These are phyloP conservation scores for Drosophila nasuta DNA, from an alignment of 1,140 invertebrate species.

Conservation along the genomic window DNA sequence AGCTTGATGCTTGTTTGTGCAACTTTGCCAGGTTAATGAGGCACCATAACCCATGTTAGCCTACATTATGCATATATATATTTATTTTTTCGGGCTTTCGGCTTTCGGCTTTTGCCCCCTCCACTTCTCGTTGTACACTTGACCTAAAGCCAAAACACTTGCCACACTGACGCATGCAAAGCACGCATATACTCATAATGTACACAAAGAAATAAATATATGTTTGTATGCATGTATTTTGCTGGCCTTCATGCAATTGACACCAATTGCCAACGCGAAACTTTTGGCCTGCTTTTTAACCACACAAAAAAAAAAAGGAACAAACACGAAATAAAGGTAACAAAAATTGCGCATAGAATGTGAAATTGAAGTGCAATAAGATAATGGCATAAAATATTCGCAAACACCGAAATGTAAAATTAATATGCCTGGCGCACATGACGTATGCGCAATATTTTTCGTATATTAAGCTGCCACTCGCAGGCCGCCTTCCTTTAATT, in stretches of 20 bases:
- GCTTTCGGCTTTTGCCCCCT: constrained; percentile 10
- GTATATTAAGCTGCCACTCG: background rate
- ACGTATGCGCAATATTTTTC: constrained; percentile 15
- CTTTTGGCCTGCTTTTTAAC: constrained; percentile 48
- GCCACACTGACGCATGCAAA: constrained; percentile 11
- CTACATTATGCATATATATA: constrained; percentile 44
- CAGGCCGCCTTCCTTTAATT: constrained; percentile 47
- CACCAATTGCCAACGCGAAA: constrained; percentile 54
- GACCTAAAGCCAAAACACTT: constrained; percentile 57
- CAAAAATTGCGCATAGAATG: constrained; percentile 12
- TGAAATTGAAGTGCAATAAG: background rate
- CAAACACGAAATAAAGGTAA: too few relatives aligned
- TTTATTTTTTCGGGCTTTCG: constrained; percentile 16
- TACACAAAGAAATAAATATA: background rate
- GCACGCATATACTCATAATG: too few relatives aligned
- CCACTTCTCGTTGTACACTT: constrained; percentile 37
- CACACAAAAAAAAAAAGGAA: too few relatives aligned
- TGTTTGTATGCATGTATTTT: constrained; percentile 6
- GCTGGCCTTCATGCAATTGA: constrained; percentile 73
- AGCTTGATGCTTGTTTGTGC: constrained; percentile 14
- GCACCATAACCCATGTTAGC: constrained; percentile 69
- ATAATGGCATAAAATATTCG: background rate
- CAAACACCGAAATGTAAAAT: background rate
- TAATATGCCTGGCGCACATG: background rate
- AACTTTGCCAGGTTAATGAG: constrained; percentile 59